Evolutionary conservation across 2,888 invertebrate species (phyloP).

Genomic region (Amblyjoppa proteus): DNA sequence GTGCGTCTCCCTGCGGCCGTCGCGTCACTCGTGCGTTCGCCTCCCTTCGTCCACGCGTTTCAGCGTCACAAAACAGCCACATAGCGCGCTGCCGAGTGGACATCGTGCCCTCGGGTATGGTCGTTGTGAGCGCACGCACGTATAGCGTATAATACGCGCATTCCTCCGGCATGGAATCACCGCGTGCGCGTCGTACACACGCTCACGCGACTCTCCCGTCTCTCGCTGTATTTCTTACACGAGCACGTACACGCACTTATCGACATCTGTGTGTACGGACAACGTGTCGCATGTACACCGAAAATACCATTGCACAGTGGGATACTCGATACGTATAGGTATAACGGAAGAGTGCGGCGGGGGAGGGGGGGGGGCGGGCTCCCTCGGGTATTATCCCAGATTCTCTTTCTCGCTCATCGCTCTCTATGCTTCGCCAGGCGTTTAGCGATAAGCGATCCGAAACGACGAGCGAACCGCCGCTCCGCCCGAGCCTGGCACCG

Average conservation of each 20-base stretch:
- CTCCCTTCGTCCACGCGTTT: constrained; percentile 5
- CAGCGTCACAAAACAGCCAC: constrained; percentile 1
- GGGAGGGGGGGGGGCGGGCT: constrained; percentile 7
- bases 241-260: background rate
- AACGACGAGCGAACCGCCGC: constrained; percentile 58
- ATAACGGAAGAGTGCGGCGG: constrained; percentile 50
- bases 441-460: constrained; percentile 67
- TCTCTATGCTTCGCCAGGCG: constrained; percentile 58
- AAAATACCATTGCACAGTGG: constrained; percentile 34
- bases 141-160: constrained; percentile 67
- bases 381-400: constrained; percentile 58
- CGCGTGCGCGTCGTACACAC: constrained; percentile 49
- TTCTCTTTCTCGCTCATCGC: constrained; percentile 23
- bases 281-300: constrained; percentile 2
- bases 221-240: constrained; percentile 10
- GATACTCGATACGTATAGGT: constrained; percentile 7
- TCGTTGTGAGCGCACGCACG: constrained; percentile 57
- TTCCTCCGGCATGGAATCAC: constrained; percentile 73
- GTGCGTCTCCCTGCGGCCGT: background rate
- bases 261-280: background rate
- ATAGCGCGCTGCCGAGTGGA: constrained; percentile 26
- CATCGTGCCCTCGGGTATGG: background rate
- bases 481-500: constrained; percentile 49
- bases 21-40: background rate
- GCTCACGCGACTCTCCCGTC: constrained; percentile 57